Base-by-base conservation (phyloP, 2,113 vertebrate species). In the Laterallus jamaicensis region DNA sequence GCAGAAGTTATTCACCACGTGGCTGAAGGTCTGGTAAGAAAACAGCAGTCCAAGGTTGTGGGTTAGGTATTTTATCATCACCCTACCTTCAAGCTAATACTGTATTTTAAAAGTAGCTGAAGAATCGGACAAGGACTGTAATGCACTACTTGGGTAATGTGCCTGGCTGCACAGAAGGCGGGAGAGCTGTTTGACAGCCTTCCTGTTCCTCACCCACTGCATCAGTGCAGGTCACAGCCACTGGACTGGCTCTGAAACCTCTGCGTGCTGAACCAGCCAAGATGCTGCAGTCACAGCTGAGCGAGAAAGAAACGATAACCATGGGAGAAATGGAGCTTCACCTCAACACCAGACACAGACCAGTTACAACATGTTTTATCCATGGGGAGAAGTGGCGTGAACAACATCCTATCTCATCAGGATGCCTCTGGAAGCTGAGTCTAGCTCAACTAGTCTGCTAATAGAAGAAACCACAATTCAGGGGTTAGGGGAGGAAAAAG, bases 61-160 rank as follows among this genome's bases (percentile, higher is more conserved):
- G 12, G 26, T 67, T 44, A 69, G 24, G n/a, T 63, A 42, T 78
- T 95, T 97, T 95, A 90, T 95, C 5, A 11, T 24, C 17, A 39
- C 47, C 52, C 49, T 44, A 39, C 4, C 10, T 24, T 40, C 39
- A 82, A 49, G 32, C 54, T 37, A 58, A 21, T 39, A 7, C 60
- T 87, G 54, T 37, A 75, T 90, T 86, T 86, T 1, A 56, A 35
- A 95, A 54, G 26, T 32, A 49, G 49, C 68, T 35, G 4, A 79
- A 54, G 10, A 62, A 74, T 37, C 86, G 81, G 32, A 49, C 47
- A 88, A 71, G 60, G 20, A 35, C 22, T 28, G 7, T 12, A 54
- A 7, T 12, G 2, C 5, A 9, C 37, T 39, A 31, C 66, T 28
- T 24, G 1, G 14, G 35, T 64, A 25, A 28, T 3, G 9, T 3